A percentile compares a stretch with the other conserved stretches of the same genome.
Evolutionary conservation across 1,140 invertebrate genomes (phyloP).

Genomic region (Holcopasites calliopsidis): DNA sequence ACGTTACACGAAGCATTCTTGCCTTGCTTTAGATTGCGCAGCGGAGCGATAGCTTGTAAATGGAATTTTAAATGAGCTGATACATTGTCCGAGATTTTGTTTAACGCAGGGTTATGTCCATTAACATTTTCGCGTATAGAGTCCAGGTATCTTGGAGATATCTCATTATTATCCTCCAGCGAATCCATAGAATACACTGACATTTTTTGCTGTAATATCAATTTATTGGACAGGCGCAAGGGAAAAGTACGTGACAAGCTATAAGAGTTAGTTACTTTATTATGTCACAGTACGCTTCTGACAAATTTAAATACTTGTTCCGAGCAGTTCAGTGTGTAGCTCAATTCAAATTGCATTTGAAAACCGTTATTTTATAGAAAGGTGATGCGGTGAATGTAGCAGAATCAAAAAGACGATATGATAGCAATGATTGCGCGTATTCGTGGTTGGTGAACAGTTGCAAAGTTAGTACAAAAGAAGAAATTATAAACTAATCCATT

Average conservation of each 20-base stretch:
- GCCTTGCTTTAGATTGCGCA: not conserved
- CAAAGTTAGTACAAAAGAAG: too few species aligned
- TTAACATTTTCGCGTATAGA: not conserved
- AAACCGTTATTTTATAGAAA: not conserved
- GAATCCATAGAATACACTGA: slow-evolving; percentile 65
- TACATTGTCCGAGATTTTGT: not conserved
- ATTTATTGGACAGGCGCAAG: not conserved
- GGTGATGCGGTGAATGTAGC: not conserved
- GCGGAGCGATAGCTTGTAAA: not conserved
- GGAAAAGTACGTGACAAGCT: not conserved
- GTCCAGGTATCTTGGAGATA: not conserved
- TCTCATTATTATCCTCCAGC: slow-evolving; percentile 46
- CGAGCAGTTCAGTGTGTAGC: not conserved
- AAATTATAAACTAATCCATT: too few species aligned
- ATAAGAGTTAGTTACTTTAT: not conserved
- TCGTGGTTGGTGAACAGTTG: too few species aligned
- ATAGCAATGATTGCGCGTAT: too few species aligned
- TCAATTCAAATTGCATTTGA: not conserved
- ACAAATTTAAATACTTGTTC: not conserved
- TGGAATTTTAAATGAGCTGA: not conserved
- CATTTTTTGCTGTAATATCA: slow-evolving; percentile 41
- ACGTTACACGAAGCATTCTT: not conserved
- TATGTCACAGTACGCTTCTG: not conserved
- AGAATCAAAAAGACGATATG: too few species aligned
- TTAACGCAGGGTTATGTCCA: not conserved